Percentiles rank a stretch among this genome's conserved stretches.
Conservation (phyloP, 2,797 vertebrate species). For the Cetoscarus ocellatus region DNA sequence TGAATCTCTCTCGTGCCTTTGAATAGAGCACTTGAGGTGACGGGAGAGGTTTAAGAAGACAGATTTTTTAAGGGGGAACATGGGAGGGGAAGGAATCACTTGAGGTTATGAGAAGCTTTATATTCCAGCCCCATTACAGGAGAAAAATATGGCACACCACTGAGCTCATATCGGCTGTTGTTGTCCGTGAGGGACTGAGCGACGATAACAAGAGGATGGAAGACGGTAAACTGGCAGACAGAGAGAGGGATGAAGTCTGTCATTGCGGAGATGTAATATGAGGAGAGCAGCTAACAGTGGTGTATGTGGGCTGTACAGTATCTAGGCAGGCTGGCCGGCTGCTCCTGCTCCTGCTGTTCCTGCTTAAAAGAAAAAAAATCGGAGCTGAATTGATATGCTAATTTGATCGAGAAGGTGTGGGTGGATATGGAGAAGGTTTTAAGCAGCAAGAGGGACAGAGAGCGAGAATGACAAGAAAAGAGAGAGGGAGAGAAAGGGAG, state of each 20-base stretch:
- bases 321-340: conserved; percentile 50
- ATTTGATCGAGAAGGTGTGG: conserved; percentile 81
- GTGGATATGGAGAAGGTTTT: conserved; percentile 80
- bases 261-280: conserved; percentile 41
- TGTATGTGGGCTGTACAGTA: conserved; percentile 66
- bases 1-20: not conserved
- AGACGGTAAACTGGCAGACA: conserved; percentile 35
- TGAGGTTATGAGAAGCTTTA: conserved; percentile 22
- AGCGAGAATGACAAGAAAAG: conserved; percentile 62
- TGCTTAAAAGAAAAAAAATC: conserved; percentile 31
- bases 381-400: conserved; percentile 81
- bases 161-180: conserved; percentile 19
- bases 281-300: conserved; percentile 49
- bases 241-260: conserved; percentile 36
- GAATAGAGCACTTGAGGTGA: conserved; percentile 19
- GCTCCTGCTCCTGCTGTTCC: conserved; percentile 56
- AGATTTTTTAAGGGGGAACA: conserved; percentile 11
- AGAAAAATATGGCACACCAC: conserved; percentile 25
- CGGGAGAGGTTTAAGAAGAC: conserved; percentile 6
- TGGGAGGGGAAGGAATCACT: conserved; percentile 1
- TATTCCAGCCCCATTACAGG: conserved; percentile 28
- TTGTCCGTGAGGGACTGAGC: conserved; percentile 31
- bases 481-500: conserved; percentile 41
- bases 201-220: conserved; percentile 30
- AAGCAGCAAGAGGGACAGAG: conserved; percentile 64